These are phyloP conservation scores for Caenorhabditis imperialis DNA, from an alignment of 2,888 invertebrate genomes.

Conservation along the genomic window DNA sequence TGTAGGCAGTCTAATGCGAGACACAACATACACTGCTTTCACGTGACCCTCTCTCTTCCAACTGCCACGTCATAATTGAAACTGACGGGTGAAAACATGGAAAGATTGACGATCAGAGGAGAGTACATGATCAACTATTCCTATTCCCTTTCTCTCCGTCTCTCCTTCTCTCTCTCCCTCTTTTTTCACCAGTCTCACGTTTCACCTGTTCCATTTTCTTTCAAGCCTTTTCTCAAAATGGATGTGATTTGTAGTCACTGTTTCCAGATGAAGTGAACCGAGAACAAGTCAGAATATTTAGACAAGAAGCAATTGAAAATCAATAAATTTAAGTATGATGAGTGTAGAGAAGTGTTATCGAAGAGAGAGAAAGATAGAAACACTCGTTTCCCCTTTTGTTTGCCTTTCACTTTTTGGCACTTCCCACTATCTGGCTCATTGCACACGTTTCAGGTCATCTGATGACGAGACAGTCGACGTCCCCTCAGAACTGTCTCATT, in stretches of 20 bases:
- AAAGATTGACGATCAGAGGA: conserved; percentile 7
- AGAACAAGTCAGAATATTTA: too few relatives aligned
- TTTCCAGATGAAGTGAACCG: too few relatives aligned
- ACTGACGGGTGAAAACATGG: not conserved
- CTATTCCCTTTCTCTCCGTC: conserved; percentile 1
- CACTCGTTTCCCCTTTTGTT: conserved; percentile 11
- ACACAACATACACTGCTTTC: too few relatives aligned
- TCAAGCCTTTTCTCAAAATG: too few relatives aligned
- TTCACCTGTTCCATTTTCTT: too few relatives aligned
- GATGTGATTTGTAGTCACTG: too few relatives aligned
- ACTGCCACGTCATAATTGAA: conserved; percentile 1
- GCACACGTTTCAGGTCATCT: not conserved
- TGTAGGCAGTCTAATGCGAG: too few relatives aligned
- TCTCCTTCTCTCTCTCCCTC: not conserved
- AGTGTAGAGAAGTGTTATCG: conserved; percentile 24
- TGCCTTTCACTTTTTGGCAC: not conserved
- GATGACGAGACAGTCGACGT: conserved; percentile 16
- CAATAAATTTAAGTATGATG: conserved; percentile 15
- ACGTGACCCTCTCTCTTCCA: not conserved
- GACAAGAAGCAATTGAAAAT: too few relatives aligned
- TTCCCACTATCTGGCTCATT: not conserved
- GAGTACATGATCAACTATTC: not conserved
- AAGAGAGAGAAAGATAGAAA: conserved; percentile 9
- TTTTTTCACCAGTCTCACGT: not conserved
- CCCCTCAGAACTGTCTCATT: conserved; percentile 25